Evolutionary conservation across 1,140 invertebrate genomes (phyloP), one percentile per base, ranked within the genome.

Genomic region (Euglossa dilemma): DNA sequence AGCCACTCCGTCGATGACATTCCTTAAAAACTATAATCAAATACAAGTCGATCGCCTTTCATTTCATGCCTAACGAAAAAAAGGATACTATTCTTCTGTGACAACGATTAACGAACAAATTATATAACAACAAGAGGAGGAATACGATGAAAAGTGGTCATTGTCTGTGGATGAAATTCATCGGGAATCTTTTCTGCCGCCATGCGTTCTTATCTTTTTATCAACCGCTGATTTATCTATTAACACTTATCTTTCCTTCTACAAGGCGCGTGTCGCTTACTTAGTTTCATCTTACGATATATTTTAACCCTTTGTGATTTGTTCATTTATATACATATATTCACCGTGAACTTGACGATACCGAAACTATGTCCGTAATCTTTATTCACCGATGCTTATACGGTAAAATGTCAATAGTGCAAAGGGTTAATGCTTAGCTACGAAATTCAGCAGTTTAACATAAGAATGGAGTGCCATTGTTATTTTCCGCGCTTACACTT

Each of bases 291-390:
- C 11, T 71, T 85, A 25, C 50, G 59, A 76, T 25, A 12, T 72
- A 43, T 85, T 43, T 74, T 85, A 85, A 86, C 52, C 70, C 76
- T 80, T 85, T 28, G 52, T 79, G 54, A 66, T 78, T n/a, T 45
- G n/a, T n/a, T 25, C 36, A 28, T 6, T 71, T 57, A 47, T 47
- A 43, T 14, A 43, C 7, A 36, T 74, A 61, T 12, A 61, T 43
- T 45, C 45, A 54, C 16, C 18, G 28, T 12, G 18, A 36, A 16
- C 9, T 50, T 6, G 25, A 43, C 56, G 23, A 1, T 73, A 20
- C 4, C 9, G 23, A 59, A 73, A 73, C 54, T 57, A 45, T 43
- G 18, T 73, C 54, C 45, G 2, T 36, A 73, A 36, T 12, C 71
- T 57, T 57, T 45, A 7, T 45, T 57, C 23, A 57, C 16, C 2